These are phyloP conservation scores for Hoplostethus atlanticus DNA, from an alignment of 2,797 vertebrate species.

Conservation along the genomic window DNA sequence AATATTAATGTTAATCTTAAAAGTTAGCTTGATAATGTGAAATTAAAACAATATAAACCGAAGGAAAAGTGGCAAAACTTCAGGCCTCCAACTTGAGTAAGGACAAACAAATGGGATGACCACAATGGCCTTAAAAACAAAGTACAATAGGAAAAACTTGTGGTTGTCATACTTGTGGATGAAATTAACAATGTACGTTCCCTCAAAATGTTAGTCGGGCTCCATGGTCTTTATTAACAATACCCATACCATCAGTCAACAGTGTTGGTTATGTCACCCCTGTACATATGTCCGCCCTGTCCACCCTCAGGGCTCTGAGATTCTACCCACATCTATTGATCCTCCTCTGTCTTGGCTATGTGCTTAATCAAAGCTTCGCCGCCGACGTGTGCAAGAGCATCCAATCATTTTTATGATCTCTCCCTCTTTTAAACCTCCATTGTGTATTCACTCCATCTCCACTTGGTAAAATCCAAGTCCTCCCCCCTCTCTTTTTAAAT, in stretches of 20 bases:
- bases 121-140: neutral
- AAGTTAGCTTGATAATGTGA: neutral
- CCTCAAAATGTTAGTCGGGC: neutral
- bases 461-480: constrained; percentile 59
- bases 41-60: neutral
- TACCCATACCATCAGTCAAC: constrained; percentile 1
- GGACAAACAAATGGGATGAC: too few species aligned
- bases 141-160: neutral
- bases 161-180: neutral
- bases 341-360: constrained; percentile 40
- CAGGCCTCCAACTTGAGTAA: too few species aligned
- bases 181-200: neutral
- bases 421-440: constrained; percentile 48
- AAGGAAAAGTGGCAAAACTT: constrained; percentile 19
- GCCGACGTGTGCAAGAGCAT: constrained; percentile 30
- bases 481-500: constrained; percentile 66
- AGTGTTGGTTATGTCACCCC: constrained; percentile 3
- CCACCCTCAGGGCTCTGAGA: constrained; percentile 2
- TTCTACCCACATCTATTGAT: constrained; percentile 59
- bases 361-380: constrained; percentile 66
- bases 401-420: constrained; percentile 69
- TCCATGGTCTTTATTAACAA: neutral
- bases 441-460: constrained; percentile 53
- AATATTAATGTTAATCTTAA: neutral
- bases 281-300: neutral